Conservation (phyloP, 2,113 vertebrate species). For the Melospiza melodia region DNA sequence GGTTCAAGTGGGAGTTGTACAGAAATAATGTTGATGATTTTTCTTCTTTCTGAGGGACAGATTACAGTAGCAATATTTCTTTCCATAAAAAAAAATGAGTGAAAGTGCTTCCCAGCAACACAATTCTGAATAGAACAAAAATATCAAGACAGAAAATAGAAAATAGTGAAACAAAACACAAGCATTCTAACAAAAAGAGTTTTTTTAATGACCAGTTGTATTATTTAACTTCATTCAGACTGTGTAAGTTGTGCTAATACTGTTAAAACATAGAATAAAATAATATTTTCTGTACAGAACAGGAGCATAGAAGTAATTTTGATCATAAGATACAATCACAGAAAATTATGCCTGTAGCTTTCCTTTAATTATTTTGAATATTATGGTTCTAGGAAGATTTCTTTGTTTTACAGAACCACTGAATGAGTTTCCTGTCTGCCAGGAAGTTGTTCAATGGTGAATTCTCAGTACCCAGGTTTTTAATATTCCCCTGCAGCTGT, state of each 20-base stretch:
- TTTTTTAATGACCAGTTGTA: background rate
- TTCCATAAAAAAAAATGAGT: slow-evolving; percentile 12
- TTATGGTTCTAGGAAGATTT: background rate
- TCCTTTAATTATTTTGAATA: background rate
- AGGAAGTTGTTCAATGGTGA: background rate
- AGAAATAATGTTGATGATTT: background rate
- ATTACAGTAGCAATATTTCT: slow-evolving; percentile 6
- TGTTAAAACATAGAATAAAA: background rate
- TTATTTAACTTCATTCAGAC: background rate
- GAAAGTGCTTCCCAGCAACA: background rate
- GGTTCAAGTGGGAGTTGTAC: slow-evolving; percentile 25
- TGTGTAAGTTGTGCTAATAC: background rate
- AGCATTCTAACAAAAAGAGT: accelerated
- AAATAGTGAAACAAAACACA: background rate
- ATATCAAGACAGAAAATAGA: background rate
- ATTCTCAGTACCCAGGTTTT: background rate
- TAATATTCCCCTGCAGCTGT: background rate
- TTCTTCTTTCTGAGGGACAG: slow-evolving; percentile 7
- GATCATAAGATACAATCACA: background rate
- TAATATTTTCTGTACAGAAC: background rate
- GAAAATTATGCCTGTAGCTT: background rate
- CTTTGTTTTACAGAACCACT: background rate
- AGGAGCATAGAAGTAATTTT: background rate
- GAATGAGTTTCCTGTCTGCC: background rate
- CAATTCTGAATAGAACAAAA: background rate